Percentiles rank a stretch among this genome's conserved stretches.
Conservation (phyloP, 2,888 invertebrate genomes). For the Stenolophus ochropezus region DNA sequence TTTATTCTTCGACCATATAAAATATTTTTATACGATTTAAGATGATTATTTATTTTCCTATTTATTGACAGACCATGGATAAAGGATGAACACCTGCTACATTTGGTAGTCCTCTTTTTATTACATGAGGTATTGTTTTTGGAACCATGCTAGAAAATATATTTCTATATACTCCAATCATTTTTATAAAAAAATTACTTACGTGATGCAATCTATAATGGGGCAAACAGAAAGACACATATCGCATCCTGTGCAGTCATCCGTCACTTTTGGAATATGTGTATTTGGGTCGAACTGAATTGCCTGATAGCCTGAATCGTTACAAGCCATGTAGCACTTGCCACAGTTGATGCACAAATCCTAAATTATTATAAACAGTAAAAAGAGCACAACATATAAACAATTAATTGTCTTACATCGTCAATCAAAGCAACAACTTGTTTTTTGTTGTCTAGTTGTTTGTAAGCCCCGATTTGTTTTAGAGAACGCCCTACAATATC, state of each 20-base stretch:
- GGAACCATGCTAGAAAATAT: conserved; percentile 88
- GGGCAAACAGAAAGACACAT: conserved; percentile 98
- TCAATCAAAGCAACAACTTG: conserved; percentile 98
- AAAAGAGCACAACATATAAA: no score
- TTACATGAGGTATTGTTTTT: conserved; percentile 88
- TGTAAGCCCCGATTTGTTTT: conserved; percentile 87
- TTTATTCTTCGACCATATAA: no score
- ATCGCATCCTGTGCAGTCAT: conserved; percentile 95
- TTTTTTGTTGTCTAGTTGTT: conserved; percentile 87
- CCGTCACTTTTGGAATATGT: conserved; percentile 92
- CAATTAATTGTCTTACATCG: conserved; percentile 81
- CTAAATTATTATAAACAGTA: conserved; percentile 74
- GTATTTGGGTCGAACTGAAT: conserved; percentile 92
- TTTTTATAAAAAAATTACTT: conserved; percentile 71
- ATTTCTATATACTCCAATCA: not conserved
- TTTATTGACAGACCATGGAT: conserved; percentile 55
- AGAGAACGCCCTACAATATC: conserved; percentile 87
- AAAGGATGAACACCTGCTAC: conserved; percentile 38
- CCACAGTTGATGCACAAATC: conserved; percentile 99
- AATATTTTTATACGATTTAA: no score
- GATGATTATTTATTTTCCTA: no score
- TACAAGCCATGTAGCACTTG: conserved; percentile 99
- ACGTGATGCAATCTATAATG: conserved; percentile 98
- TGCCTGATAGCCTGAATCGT: conserved; percentile 98
- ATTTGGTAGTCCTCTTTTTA: conserved; percentile 83